Base-by-base conservation (phyloP, 2,888 invertebrate species). In the Tenodera sinensis region DNA sequence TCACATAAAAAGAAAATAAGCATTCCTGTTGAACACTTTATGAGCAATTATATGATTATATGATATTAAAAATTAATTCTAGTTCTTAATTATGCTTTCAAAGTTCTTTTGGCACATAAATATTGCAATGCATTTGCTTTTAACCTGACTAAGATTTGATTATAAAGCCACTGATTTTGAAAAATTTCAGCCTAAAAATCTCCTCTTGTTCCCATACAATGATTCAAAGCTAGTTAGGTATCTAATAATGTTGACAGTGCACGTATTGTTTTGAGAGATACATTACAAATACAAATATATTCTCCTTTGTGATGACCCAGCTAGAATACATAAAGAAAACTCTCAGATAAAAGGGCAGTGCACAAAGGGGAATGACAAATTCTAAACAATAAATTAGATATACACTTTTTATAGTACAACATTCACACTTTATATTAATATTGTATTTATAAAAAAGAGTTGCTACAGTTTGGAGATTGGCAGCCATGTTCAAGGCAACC, bases 361-460 rank as follows among this genome's bases (percentile, higher is more conserved):
- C 47, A 87, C 87, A 87, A 87, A 87, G 87, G 42, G 83, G 87
- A 87, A 87, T 83, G 83, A 82, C 30, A 87, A 42, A 83, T 87
- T 27, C 87, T 87, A 87, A 15, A 30, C 87, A 87, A 87, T 87
- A 87, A 87, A 87, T 87, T 87, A 87, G 87, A 87, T 82, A n/a
- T 82, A 87, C 87, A 83, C 28, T 30, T 87, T 82, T 34, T 87
- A 87, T 87, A 82, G 82, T 82, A 87, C 81, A 87, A 83, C 71
- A 28, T 81, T 83, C 85, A 71, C 88, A 85, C 85, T 84, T 82
- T 83, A 88, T 27, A 42, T 88, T 84, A 84, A 85, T 85, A 81
- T 34, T 88, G 71, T 88, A 84, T 42, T 85, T 83, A 30, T 84
- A 20, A 85, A 82, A 88, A 71, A 84, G 84, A 88, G 84, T 83